Evolutionary conservation across 2,113 vertebrate species (phyloP).

Genomic region (Dascyllus trimaculatus): DNA sequence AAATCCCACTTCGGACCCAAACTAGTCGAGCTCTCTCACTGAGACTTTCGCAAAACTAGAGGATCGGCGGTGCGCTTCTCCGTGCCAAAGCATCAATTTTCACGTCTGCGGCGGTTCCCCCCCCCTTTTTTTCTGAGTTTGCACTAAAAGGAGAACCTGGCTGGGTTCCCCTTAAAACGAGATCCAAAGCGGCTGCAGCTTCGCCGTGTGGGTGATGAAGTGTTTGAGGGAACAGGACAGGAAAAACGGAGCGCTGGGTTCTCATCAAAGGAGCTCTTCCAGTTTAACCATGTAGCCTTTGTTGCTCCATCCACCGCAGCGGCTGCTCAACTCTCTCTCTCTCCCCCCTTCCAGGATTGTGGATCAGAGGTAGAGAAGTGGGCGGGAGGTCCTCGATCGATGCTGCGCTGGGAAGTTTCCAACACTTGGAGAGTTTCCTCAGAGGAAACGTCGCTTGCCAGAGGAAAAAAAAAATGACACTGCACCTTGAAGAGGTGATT

Average conservation of each 20-base stretch:
- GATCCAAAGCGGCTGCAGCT: constrained; percentile 60
- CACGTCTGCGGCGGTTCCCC: constrained; percentile 40
- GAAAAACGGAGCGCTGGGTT: constrained; percentile 14
- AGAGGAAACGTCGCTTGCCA: constrained; percentile 4
- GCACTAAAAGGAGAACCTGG: constrained; percentile 38
- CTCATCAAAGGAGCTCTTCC: constrained; percentile 39
- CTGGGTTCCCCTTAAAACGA: constrained; percentile 15
- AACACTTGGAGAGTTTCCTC: constrained; percentile 64
- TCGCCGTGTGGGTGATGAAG: constrained; percentile 16
- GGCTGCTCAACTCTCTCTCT: constrained; percentile 50
- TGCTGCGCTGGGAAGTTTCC: constrained; percentile 72
- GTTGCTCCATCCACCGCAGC: constrained; percentile 74
- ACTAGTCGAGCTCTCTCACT: constrained; percentile 43
- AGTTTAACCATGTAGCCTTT: constrained; percentile 64
- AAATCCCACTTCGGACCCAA: constrained; percentile 68
- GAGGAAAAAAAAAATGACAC: neutral
- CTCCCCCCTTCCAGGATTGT: constrained; percentile 41
- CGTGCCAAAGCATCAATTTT: constrained; percentile 66
- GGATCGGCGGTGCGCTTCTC: constrained; percentile 41
- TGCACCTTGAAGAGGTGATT: constrained; percentile 42
- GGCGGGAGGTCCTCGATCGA: constrained; percentile 79
- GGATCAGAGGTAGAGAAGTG: constrained; percentile 70
- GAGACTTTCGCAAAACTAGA: constrained; percentile 66
- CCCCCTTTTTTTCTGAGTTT: constrained; percentile 41
- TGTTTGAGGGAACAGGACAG: constrained; percentile 6